Conservation (phyloP, 2,113 vertebrate species). For the Psilopogon haemacephalus region DNA sequence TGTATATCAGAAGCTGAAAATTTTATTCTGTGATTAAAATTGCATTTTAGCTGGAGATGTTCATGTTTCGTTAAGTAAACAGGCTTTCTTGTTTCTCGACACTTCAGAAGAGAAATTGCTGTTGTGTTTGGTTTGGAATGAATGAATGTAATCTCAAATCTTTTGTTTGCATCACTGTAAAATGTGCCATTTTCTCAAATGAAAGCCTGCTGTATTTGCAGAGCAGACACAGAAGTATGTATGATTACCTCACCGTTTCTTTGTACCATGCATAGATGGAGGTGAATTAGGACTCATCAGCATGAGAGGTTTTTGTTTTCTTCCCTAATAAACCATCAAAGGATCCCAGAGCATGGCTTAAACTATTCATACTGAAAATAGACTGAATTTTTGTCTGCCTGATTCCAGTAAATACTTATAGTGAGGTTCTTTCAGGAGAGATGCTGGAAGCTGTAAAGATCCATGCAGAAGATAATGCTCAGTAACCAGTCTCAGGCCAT, state of each 20-base stretch:
- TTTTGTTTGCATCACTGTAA: constrained; percentile 43
- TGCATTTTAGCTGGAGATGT: background rate
- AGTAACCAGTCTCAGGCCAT: background rate
- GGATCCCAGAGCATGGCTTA: constrained; percentile 7
- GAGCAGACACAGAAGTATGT: constrained; percentile 19
- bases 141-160: constrained; percentile 14
- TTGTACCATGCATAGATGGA: constrained; percentile 22
- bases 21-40: background rate
- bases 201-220: constrained; percentile 6
- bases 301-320: constrained; percentile 13
- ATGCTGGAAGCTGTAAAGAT: background rate
- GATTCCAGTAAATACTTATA: background rate
- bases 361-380: constrained; percentile 42
- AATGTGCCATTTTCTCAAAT: constrained; percentile 45
- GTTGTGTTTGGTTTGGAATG: constrained; percentile 20
- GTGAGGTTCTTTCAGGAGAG: background rate
- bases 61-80: constrained; percentile 47
- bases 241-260: constrained; percentile 42
- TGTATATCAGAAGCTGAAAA: background rate
- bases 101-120: constrained; percentile 27
- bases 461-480: background rate
- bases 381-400: background rate
- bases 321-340: background rate
- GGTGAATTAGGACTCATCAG: constrained; percentile 35
- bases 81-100: background rate